These are phyloP conservation scores for Hydrocynus forskahlii DNA, from an alignment of 2,797 vertebrate genomes.

Conservation along the genomic window DNA sequence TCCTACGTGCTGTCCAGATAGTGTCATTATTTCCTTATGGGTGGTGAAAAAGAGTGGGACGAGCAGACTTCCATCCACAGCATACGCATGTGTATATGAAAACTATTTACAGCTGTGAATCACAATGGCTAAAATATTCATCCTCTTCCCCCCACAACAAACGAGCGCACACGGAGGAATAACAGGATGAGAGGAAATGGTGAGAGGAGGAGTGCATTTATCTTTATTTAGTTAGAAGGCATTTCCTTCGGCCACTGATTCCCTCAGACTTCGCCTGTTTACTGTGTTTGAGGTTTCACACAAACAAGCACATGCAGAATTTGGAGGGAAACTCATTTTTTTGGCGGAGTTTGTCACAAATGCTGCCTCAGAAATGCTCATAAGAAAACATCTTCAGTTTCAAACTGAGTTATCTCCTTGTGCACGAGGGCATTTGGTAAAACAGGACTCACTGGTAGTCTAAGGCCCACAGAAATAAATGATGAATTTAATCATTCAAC, in stretches of 20 bases:
- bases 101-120: constrained; percentile 20
- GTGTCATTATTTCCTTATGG: background rate
- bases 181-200: constrained; percentile 63
- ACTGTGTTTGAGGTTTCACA: constrained; percentile 6
- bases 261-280: constrained; percentile 13
- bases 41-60: background rate
- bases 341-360: constrained; percentile 4
- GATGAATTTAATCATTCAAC: constrained; percentile 5
- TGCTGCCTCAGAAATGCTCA: background rate
- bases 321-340: background rate
- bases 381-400: background rate
- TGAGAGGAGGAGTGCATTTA: constrained; percentile 52
- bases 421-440: background rate
- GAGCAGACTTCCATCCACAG: background rate
- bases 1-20: background rate
- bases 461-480: background rate
- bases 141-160: constrained; percentile 24
- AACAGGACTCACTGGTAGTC: background rate
- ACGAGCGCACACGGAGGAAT: constrained; percentile 17
- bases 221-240: constrained; percentile 61
- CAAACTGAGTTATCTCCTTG: background rate
- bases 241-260: constrained; percentile 57
- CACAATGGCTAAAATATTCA: constrained; percentile 25
- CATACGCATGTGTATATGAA: background rate
- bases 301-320: constrained; percentile 51